These are phyloP conservation scores for Gymnothorax reevesii DNA, from an alignment of 2,797 vertebrate species.

Conservation along the genomic window DNA sequence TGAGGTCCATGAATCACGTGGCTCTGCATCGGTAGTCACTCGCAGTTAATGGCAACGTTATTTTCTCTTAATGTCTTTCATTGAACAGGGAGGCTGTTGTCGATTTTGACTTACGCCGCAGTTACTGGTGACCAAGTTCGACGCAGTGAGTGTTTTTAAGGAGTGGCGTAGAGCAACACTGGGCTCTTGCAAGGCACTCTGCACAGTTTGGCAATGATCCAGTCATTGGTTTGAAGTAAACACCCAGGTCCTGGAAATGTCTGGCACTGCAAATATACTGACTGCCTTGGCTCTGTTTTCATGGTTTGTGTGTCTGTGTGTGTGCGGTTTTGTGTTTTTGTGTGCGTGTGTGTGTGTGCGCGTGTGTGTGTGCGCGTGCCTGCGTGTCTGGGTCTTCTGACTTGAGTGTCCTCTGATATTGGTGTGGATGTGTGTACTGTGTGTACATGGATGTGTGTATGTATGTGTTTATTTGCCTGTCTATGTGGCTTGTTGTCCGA, in stretches of 20 bases:
- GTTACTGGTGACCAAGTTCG: background rate
- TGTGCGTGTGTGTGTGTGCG: background rate
- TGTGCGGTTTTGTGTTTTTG: background rate
- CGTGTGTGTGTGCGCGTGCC: background rate
- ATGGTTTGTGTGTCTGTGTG: background rate
- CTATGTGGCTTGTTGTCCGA: too few species aligned
- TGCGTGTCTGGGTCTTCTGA: slow-evolving; percentile 6
- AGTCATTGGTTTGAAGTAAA: slow-evolving; percentile 6
- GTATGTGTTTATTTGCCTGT: too few species aligned
- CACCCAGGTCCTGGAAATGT: slow-evolving; percentile 26
- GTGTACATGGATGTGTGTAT: background rate
- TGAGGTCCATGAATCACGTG: background rate
- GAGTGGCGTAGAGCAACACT: background rate
- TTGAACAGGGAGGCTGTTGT: background rate
- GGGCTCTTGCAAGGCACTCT: background rate
- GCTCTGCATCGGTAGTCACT: background rate
- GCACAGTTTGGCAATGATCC: background rate
- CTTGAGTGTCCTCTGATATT: background rate
- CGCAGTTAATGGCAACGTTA: background rate
- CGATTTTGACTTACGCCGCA: background rate
- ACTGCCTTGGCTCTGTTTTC: slow-evolving; percentile 3
- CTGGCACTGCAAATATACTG: background rate
- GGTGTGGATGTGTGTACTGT: background rate
- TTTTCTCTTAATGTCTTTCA: background rate
- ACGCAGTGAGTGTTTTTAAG: background rate